These are phyloP conservation scores for Cephus cinctus DNA, from an alignment of 1,140 invertebrate species.

Conservation along the genomic window DNA sequence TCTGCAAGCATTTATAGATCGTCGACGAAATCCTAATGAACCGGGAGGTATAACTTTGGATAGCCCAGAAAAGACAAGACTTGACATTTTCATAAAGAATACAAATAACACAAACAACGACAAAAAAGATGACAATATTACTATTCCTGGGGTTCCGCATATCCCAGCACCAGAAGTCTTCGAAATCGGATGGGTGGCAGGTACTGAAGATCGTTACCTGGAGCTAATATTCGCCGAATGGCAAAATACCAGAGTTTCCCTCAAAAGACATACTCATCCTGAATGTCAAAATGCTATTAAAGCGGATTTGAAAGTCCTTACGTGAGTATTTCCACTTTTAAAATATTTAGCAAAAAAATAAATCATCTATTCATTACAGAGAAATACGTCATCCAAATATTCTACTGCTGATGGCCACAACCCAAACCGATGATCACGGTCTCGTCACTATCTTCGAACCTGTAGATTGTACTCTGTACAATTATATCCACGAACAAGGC, in stretches of 20 bases:
- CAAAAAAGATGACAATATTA: conserved; percentile 4
- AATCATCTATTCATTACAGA: conserved; percentile 18
- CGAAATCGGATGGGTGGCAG: conserved; percentile 38
- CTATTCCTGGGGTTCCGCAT: conserved; percentile 28
- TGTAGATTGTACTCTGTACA: conserved; percentile 39
- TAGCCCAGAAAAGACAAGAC: conserved; percentile 26
- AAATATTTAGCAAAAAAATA: conserved; percentile 4
- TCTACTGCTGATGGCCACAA: conserved; percentile 39
- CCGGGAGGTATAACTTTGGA: conserved; percentile 14
- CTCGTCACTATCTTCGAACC: conserved; percentile 38
- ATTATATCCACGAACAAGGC: conserved; percentile 39
- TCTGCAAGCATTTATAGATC: conserved; percentile 36
- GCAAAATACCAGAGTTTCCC: conserved; percentile 36
- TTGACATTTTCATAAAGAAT: conserved; percentile 24
- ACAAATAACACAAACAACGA: conserved; percentile 19
- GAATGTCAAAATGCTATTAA: conserved; percentile 32
- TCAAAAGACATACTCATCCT: conserved; percentile 33
- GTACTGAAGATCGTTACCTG: conserved; percentile 39
- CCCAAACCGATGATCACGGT: conserved; percentile 30
- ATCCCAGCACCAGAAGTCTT: conserved; percentile 32
- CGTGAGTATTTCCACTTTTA: conserved; percentile 23
- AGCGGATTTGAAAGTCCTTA: conserved; percentile 36
- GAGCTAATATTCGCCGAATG: conserved; percentile 40
- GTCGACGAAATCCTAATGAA: conserved; percentile 22
- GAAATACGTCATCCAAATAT: conserved; percentile 41